phyloP scores from a whole-genome alignment of 2,888 invertebrate species.

The Temnothorax ravouxi region DNA sequence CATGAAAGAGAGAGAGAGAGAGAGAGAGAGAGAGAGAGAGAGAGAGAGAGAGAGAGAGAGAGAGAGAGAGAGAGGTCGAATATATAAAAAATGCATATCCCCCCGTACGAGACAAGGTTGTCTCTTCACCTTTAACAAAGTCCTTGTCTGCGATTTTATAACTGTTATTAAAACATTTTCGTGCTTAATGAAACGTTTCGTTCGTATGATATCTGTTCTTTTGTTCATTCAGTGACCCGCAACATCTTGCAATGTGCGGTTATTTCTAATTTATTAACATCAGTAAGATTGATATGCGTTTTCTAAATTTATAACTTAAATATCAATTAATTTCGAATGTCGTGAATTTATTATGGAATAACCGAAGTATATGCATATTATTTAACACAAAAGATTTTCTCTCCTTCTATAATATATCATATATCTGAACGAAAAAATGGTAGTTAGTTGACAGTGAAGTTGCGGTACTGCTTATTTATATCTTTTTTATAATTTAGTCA shows the following conservation, averaged over 20 bases:
- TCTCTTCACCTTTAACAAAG: constrained; percentile 6
- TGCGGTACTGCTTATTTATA: not conserved
- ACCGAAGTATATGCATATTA: not conserved
- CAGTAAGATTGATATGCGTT: not conserved
- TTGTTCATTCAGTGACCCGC: not conserved
- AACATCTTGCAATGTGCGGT: not conserved
- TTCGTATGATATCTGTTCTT: not conserved
- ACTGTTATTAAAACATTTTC: not conserved
- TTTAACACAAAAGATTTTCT: not conserved
- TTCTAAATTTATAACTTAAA: not conserved
- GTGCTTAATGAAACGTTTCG: not conserved
- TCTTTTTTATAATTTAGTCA: constrained; percentile 36
- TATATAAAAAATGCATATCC: not conserved
- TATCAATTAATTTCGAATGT: not conserved
- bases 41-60: no score
- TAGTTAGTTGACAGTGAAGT: not conserved
- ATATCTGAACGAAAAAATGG: not conserved
- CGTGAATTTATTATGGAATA: not conserved
- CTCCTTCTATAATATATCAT: not conserved
- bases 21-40: not conserved
- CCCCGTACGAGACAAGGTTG: not conserved
- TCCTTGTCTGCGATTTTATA: not conserved
- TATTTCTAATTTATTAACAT: not conserved
- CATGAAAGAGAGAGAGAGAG: not conserved
- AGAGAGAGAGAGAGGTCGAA: not conserved